Percentiles rank a stretch among this genome's conserved stretches.
Conservation (phyloP, 2,797 vertebrate species). For the Eleutherodactylus coqui region DNA sequence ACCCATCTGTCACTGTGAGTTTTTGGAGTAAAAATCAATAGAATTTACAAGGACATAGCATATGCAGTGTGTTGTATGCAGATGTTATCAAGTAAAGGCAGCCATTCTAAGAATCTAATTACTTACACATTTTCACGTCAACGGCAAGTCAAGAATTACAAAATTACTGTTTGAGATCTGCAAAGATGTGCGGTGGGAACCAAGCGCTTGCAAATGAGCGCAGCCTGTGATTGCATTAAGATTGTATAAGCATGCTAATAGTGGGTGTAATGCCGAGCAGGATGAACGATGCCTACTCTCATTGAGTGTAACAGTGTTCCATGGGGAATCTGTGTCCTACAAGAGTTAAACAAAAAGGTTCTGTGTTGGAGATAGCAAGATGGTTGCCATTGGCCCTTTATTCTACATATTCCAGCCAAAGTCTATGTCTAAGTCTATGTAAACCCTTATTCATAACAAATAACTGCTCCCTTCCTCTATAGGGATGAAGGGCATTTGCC, state of each 20-base stretch:
- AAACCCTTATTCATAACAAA: not conserved
- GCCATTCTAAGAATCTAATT: constrained; percentile 69
- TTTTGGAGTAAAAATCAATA: constrained; percentile 69
- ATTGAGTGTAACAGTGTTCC: constrained; percentile 58
- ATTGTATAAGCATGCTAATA: constrained; percentile 61
- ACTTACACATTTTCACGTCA: constrained; percentile 68
- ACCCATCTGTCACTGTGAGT: constrained; percentile 63
- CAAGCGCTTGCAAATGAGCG: constrained; percentile 56
- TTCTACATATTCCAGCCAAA: not conserved
- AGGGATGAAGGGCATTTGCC: no score
- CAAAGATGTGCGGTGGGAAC: constrained; percentile 65
- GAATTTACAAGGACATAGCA: constrained; percentile 68
- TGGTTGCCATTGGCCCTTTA: not conserved
- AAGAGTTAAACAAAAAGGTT: constrained; percentile 44
- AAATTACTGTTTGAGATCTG: constrained; percentile 66
- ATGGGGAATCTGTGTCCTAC: constrained; percentile 54
- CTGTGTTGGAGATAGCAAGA: not conserved
- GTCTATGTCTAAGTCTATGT: not conserved
- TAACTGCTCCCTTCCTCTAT: not conserved
- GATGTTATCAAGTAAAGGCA: constrained; percentile 68
- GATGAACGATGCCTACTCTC: constrained; percentile 60
- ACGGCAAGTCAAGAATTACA: constrained; percentile 67
- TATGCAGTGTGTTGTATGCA: constrained; percentile 67
- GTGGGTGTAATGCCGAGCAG: constrained; percentile 26
- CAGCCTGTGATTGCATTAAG: constrained; percentile 63